Evolutionary conservation across 2,888 invertebrate genomes (phyloP), one percentile per base, ranked within the genome.

Genomic region (Cryptophagus acutangulus): DNA sequence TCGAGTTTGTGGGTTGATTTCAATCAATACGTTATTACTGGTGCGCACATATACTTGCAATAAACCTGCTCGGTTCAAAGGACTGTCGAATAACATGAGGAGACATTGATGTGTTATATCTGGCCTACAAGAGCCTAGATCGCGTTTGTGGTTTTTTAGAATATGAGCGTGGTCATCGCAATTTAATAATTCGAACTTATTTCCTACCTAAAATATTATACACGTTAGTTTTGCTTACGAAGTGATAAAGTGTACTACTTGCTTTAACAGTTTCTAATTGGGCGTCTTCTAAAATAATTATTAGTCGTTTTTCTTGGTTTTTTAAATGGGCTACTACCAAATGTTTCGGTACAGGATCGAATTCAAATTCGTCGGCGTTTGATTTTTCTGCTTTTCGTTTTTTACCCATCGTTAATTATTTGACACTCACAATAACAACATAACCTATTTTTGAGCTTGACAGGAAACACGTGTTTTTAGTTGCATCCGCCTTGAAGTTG

Each of bases 101-200:
- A 99, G 74, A 65, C 96, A 97, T 69, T 97, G 97, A 69, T 99
- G 97, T 1, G 91, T 82, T 45, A 99, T 99, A 62, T 99, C 99
- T 0, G 99, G 99, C 17, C 99, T 76, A 61, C 91, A 93, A 2
- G 86, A 79, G 0, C 90, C 87, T 1, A 88, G 85, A 58, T 94
- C 90, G 43, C 91, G 76, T 54, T 88, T 85, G 65, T 87, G 84
- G 65, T 88, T 94, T 52, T 85, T 83, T 52, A 95, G 74, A 46
- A 93, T 84, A 51, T 79, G 74, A 15, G 78, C 77, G 69, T 97
- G 96, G 62, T 94, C 93, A 67, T 97, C 96, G 69, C 92, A 92
- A 63, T 94, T 95, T 36, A 97, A 71, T 16, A 97, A 72, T 65
- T 95, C 92, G 70, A 91, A 96, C 50, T 79, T 78, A 62, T 83